A percentile compares a stretch with the other conserved stretches of the same genome.
Evolutionary conservation across 2,797 vertebrate genomes (phyloP).

Genomic region (Sarcoramphus papa): DNA sequence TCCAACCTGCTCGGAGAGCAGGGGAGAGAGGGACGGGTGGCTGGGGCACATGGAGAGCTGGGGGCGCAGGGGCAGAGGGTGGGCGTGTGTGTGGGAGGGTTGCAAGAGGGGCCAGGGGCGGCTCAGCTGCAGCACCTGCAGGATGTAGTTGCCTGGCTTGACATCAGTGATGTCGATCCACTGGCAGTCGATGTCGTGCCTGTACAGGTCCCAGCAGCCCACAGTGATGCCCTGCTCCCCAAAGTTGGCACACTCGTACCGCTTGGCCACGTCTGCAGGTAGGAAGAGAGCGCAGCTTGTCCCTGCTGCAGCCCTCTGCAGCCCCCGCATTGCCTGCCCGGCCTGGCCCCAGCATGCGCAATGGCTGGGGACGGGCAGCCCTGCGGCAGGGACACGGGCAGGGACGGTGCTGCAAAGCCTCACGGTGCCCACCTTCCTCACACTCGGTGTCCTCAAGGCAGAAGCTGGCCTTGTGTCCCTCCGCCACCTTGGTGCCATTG

Average conservation of each 20-base stretch:
- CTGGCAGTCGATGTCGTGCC: conserved; percentile 97
- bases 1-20: not conserved
- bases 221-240: conserved; percentile 98
- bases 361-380: not conserved
- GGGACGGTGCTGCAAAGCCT: not conserved
- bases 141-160: conserved; percentile 93
- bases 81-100: not conserved
- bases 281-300: not conserved
- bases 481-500: conserved; percentile 92
- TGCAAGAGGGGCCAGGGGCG: fast-evolving
- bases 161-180: conserved; percentile 97
- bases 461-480: conserved; percentile 98
- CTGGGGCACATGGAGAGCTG: not conserved
- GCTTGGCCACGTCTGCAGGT: conserved; percentile 84
- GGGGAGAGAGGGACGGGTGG: not conserved
- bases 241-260: conserved; percentile 97
- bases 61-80: not conserved
- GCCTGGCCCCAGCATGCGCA: fast-evolving
- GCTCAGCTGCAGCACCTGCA: conserved; percentile 80
- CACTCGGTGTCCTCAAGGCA: conserved; percentile 96
- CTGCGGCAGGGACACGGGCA: fast-evolving
- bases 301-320: not conserved
- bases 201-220: conserved; percentile 96
- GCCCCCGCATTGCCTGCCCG: no score
- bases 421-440: conserved; percentile 79